Base-by-base conservation (phyloP, 2,797 vertebrate genomes). In the Phylloscopus collybita region DNA sequence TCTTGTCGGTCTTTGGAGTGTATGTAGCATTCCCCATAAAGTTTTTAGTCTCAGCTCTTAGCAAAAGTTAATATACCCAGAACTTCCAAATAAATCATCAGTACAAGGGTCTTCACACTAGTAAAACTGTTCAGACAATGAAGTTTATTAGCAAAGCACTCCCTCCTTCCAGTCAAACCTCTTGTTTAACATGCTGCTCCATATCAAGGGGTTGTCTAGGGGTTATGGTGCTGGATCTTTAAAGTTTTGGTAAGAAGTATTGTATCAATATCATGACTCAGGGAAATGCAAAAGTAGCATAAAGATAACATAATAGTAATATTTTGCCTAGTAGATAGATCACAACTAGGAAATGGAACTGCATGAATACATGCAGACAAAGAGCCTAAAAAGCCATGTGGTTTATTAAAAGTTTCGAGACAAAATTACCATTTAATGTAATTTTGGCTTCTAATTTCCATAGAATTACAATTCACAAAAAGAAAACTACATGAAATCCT, bases 1-100 rank as follows among this genome's bases (percentile, higher is more conserved):
- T 98, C 97, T 95, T 97, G 97, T 96, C 95, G 97, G 96, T 97
- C 97, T 98, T 98, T 97, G 97, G 97, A 98, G 97, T 97, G 96
- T 96, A 95, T 83, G 91, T 93, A 97, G 96, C 98, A 96, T 97
- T 98, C 97, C 97, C 97, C 95, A 95, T 98, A 98, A 98, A 98
- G 96, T 98, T 98, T 98, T 98, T 96, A 97, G 97, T 97, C 97
- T 96, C 76, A 87, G 98, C 96, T 98, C 97, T 97, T 97, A 98
- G 96, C 97, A 96, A 98, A 98, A 98, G 97, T 98, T 98, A 98
- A 98, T 98, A 97, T 97, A 95, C 97, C 95, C 95, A 97, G 96
- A 98, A 98, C 96, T 97, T 98, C 90, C 92, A 97, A 97, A 97
- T 97, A 98, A 98, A 98, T 98, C 97, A 97, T 97, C 91, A 29